Conservation (phyloP, 2,888 invertebrate genomes). For the Catocala sponsa region DNA sequence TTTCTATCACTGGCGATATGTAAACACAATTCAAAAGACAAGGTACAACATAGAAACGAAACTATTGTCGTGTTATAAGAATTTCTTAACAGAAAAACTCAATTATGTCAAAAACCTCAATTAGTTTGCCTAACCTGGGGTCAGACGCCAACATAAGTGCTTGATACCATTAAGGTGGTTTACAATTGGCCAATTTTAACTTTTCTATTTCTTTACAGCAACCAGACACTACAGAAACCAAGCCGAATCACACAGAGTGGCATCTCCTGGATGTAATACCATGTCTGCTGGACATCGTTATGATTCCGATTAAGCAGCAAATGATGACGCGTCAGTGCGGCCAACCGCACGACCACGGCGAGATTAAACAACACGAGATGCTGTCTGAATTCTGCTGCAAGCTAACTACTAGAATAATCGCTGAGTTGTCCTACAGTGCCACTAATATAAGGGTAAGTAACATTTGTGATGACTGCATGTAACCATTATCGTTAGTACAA, state of each 20-base stretch:
- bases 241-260: conserved; percentile 82
- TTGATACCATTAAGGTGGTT: no score
- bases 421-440: conserved; percentile 91
- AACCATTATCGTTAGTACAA: no score
- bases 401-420: conserved; percentile 93
- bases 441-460: conserved; percentile 66
- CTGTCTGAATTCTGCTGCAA: conserved; percentile 92
- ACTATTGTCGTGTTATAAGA: no score
- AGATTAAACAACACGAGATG: conserved; percentile 86
- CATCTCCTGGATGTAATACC: conserved; percentile 94
- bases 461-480: no score
- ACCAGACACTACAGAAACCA: conserved; percentile 56
- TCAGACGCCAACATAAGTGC: no score
- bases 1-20: no score
- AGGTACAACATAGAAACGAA: no score
- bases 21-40: no score
- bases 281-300: conserved; percentile 93
- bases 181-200: no score
- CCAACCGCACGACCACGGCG: conserved; percentile 79
- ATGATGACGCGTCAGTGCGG: conserved; percentile 84
- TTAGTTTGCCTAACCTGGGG: no score
- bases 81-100: no score
- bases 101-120: no score
- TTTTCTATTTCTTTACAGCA: conserved; percentile 47
- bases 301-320: conserved; percentile 91